These are phyloP conservation scores for Edolisoma coerulescens DNA, from an alignment of 2,113 vertebrate species.

Conservation along the genomic window DNA sequence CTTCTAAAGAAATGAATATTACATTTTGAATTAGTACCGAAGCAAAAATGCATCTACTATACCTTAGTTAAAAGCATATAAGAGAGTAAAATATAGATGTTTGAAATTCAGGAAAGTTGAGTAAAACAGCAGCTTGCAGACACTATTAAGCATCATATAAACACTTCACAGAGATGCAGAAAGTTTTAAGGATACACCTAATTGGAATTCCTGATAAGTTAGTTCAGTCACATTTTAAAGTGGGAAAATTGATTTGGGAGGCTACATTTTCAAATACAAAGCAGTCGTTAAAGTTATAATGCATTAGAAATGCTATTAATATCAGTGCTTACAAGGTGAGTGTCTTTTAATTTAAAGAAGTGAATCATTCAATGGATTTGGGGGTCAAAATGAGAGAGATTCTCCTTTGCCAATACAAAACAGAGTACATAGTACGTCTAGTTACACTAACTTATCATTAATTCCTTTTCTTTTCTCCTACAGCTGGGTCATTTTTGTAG, in stretches of 20 bases:
- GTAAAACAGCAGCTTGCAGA: slow-evolving; percentile 84
- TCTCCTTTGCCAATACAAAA: neutral
- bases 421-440: neutral
- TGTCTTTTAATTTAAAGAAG: neutral
- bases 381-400: neutral
- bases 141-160: slow-evolving; percentile 79
- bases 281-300: neutral
- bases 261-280: neutral
- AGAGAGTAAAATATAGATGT: slow-evolving; percentile 87
- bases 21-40: slow-evolving; percentile 93
- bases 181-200: slow-evolving; percentile 62
- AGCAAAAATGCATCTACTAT: slow-evolving; percentile 88
- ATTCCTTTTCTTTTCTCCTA: slow-evolving; percentile 53
- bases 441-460: slow-evolving; percentile 76
- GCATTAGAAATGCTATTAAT: neutral
- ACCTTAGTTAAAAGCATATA: slow-evolving; percentile 90
- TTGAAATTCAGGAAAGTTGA: slow-evolving; percentile 86
- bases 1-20: slow-evolving; percentile 92
- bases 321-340: neutral
- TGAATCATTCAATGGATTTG: neutral
- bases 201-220: slow-evolving; percentile 78
- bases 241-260: neutral
- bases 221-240: slow-evolving; percentile 51
- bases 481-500: slow-evolving; percentile 24
- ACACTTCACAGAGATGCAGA: slow-evolving; percentile 76